A percentile compares a stretch with the other conserved stretches of the same genome.
These are phyloP conservation scores for Cisticola juncidis DNA, from an alignment of 2,113 vertebrate genomes.

Conservation along the genomic window DNA sequence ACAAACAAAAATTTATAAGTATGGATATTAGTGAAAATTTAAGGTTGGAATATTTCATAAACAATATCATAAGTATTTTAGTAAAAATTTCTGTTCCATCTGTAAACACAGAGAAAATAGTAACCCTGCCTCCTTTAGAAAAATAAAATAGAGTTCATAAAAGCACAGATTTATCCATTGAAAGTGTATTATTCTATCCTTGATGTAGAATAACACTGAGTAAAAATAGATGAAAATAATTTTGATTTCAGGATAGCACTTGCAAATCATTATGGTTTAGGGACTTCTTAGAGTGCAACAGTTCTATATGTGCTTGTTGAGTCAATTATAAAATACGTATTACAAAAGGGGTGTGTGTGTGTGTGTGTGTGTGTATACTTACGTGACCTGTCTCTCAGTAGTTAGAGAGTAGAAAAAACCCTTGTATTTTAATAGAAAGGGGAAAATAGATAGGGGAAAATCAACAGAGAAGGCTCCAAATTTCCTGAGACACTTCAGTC, in stretches of 20 bases:
- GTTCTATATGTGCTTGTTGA: not conserved
- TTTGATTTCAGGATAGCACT: not conserved
- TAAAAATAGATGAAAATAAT: not conserved
- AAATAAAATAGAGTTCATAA: not conserved
- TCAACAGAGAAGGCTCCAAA: not conserved
- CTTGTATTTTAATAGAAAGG: not conserved
- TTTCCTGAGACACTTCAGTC: not conserved
- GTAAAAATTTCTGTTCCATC: not conserved
- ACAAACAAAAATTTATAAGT: not conserved
- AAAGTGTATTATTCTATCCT: not conserved
- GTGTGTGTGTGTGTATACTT: not conserved
- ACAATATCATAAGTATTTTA: not conserved
- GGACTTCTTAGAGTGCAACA: not conserved
- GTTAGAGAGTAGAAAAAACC: rapidly evolving
- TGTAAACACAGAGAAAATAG: not conserved
- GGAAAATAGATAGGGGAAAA: not conserved
- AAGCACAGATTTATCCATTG: not conserved
- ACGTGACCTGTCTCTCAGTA: not conserved
- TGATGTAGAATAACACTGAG: not conserved
- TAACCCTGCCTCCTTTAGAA: not conserved
- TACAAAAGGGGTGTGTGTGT: not conserved
- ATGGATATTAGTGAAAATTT: not conserved
- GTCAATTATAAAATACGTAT: not conserved
- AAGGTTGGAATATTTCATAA: not conserved
- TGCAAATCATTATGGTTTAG: not conserved